A percentile compares a stretch with the other conserved stretches of the same genome.
Evolutionary conservation across 2,113 vertebrate genomes (phyloP).

Genomic region (Notothenia rossii): DNA sequence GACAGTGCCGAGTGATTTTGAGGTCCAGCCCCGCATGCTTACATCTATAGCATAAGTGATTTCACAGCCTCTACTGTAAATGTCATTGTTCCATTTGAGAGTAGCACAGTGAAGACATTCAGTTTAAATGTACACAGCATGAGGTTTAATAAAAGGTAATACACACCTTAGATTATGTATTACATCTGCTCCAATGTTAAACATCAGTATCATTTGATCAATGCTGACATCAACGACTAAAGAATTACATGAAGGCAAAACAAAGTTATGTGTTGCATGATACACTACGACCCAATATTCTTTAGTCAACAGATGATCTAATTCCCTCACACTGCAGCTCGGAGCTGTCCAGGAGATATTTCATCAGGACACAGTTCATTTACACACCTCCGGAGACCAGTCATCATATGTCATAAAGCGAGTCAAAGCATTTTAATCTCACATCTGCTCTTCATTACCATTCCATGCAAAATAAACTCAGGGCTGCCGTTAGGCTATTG

Average conservation of each 20-base stretch:
- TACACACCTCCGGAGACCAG: constrained; percentile 78
- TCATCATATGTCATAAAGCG: constrained; percentile 83
- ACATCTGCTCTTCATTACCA: constrained; percentile 86
- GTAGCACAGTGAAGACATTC: background rate
- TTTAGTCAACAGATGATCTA: constrained; percentile 74
- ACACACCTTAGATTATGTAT: background rate
- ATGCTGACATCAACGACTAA: constrained; percentile 14
- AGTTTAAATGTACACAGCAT: constrained; percentile 20
- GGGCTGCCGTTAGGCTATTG: constrained; percentile 63
- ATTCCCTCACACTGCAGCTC: constrained; percentile 66
- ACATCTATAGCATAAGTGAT: constrained; percentile 56
- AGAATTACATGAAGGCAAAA: constrained; percentile 35
- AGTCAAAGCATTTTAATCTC: constrained; percentile 84
- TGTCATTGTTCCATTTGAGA: constrained; percentile 27
- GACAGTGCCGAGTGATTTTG: constrained; percentile 66
- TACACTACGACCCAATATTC: constrained; percentile 43
- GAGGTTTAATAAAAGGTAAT: constrained; percentile 22
- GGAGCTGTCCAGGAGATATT: constrained; percentile 73
- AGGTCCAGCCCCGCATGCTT: constrained; percentile 43
- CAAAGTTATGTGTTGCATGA: constrained; percentile 53
- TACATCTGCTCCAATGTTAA: constrained; percentile 11
- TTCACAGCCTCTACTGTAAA: constrained; percentile 44
- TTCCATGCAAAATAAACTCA: constrained; percentile 78
- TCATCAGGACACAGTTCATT: constrained; percentile 79
- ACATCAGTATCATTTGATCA: constrained; percentile 26